Evolutionary conservation across 2,797 vertebrate genomes (phyloP), one percentile per base, ranked within the genome.

Genomic region (Melanotaenia boesemani): DNA sequence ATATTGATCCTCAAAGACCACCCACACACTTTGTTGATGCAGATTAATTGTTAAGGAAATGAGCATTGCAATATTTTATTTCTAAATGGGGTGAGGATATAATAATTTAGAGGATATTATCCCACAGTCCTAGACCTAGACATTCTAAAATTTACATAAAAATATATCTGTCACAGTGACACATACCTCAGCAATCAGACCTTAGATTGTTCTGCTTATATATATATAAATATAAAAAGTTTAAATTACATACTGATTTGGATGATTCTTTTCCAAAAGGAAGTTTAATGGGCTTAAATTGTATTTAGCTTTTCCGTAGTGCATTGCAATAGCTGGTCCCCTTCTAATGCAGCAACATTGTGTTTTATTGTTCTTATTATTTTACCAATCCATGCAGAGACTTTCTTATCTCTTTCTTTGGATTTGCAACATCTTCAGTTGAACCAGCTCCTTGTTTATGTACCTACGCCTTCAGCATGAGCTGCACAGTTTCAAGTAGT

Each of bases 1-100:
- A 76, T 82, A 82, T 74, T 3, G 75, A 77, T 82, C 57, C 65
- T 57, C 74, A 64, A 24, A n/a, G 37, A 32, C 61, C n/a, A 65
- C 28, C 34, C 73, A 54, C 26, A 64, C 34, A 28, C 64, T 68
- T 37, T 58, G n/a, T 61, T 48, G 6, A 41, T 30, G 1, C 59
- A 50, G 41, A 63, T 70, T 5, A 61, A 68, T 30, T n/a, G 30
- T 48, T 58, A 1, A n/a, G 7, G 6, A 48, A 48, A 9, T 18
- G 41, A 44, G 6, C 41, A 44, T 18, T 5, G 39, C 39, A 41
- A 12, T 41, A 41, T 15, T 15, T 41, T 41, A 41, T 13, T 41
- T 3, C 39, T 12, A 15, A 48, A 48, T n/a, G 2, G 18, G 46
- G 46, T 20, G 5, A 5, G 30, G 30, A 30, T 30, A 30, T 30